Evolutionary conservation across 2,888 invertebrate genomes (phyloP).

Genomic region (Pseudococcus jackbeardsleyi): DNA sequence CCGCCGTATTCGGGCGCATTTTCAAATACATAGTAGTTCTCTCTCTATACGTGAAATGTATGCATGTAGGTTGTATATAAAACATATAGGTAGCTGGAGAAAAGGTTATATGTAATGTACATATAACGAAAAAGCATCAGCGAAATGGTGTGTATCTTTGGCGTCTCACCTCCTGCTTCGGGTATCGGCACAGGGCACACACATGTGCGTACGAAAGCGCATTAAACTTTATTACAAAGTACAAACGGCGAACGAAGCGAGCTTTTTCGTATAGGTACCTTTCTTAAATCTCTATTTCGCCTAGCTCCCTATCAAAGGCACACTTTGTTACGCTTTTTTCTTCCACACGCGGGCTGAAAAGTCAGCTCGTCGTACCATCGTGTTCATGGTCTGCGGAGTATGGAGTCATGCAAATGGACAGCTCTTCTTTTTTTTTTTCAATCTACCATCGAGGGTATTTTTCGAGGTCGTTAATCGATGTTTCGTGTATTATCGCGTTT

Average conservation of each 20-base stretch:
- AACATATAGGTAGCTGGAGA: neutral
- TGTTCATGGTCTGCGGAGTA: neutral
- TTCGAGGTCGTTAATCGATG: neutral
- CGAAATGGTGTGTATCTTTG: slow-evolving; percentile 20
- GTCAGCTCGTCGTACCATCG: neutral
- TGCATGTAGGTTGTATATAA: neutral
- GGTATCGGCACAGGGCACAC: neutral
- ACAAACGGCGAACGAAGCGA: neutral
- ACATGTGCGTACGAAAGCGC: slow-evolving; percentile 35
- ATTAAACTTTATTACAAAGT: slow-evolving; percentile 39
- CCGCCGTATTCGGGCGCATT: neutral
- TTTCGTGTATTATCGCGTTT: slow-evolving; percentile 41
- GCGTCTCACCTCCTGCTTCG: neutral
- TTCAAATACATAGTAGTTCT: neutral
- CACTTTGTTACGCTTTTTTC: neutral
- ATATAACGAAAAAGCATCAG: neutral
- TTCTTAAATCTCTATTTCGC: slow-evolving; percentile 14
- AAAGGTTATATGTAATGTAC: slow-evolving; percentile 1
- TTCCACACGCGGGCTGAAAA: neutral
- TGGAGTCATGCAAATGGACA: slow-evolving; percentile 16
- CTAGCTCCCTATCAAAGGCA: neutral
- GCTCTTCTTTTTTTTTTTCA: neutral
- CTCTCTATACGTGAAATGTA: neutral
- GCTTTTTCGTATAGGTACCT: neutral
- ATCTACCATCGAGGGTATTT: neutral